phyloP scores from a whole-genome alignment of 2,888 invertebrate species.

The Phasia obesa region DNA sequence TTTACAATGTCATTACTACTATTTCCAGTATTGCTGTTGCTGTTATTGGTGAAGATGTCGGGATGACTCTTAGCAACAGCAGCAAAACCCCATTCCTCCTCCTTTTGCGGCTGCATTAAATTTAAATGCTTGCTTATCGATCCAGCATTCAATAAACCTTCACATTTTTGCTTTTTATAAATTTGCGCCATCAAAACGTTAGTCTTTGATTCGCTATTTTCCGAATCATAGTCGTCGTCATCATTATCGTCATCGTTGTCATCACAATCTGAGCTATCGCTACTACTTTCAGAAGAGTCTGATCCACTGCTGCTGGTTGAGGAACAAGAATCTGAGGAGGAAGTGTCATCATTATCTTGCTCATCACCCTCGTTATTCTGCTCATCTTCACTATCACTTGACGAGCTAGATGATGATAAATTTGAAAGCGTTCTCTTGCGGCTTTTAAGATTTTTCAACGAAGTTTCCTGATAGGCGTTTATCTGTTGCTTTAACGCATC shows the following conservation, averaged over 20 bases:
- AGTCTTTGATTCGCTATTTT: conserved; percentile 77
- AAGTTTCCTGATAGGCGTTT: conserved; percentile 47
- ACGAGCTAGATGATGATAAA: conserved; percentile 80
- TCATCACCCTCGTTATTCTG: conserved; percentile 79
- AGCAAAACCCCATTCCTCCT: conserved; percentile 85
- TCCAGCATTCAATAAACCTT: conserved; percentile 52
- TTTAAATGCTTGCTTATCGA: conserved; percentile 59
- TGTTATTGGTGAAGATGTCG: conserved; percentile 80
- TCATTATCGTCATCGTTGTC: conserved; percentile 78
- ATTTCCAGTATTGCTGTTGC: conserved; percentile 57
- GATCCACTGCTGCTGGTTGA: conserved; percentile 80
- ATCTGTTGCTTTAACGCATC: conserved; percentile 60
- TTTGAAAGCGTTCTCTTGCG: conserved; percentile 77
- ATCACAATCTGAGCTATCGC: conserved; percentile 80
- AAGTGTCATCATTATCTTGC: conserved; percentile 79
- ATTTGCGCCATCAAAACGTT: conserved; percentile 76
- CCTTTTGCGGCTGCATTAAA: conserved; percentile 71
- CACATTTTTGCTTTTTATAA: conserved; percentile 74
- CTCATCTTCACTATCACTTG: conserved; percentile 81
- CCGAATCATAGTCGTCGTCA: conserved; percentile 78
- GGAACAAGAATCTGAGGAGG: conserved; percentile 80
- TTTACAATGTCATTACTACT: conserved; percentile 45
- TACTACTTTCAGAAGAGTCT: conserved; percentile 81
- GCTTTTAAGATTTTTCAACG: conserved; percentile 55
- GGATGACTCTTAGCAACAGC: conserved; percentile 85